phyloP scores from a whole-genome alignment of 1,140 invertebrate species.

The Bicyclus anynana region DNA sequence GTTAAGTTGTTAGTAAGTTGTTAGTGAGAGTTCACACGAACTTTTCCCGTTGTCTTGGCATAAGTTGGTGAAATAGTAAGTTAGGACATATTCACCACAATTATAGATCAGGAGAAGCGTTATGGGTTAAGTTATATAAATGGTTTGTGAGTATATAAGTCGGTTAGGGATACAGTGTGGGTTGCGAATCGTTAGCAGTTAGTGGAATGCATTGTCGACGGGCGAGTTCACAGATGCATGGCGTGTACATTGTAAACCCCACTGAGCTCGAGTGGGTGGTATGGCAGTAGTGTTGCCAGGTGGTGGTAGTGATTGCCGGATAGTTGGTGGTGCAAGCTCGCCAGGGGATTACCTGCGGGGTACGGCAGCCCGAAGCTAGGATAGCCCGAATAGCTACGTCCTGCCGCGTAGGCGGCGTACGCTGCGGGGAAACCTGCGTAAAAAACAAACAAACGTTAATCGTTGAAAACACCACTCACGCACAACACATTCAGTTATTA shows the following conservation, averaged over 20 bases:
- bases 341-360: conserved; percentile 94
- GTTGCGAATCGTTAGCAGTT: conserved; percentile 58
- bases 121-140: conserved; percentile 45
- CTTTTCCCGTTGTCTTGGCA: conserved; percentile 52
- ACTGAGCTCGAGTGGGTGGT: conserved; percentile 81
- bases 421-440: conserved; percentile 93
- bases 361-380: conserved; percentile 97
- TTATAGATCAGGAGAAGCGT: conserved; percentile 48
- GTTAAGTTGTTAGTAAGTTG: conserved; percentile 73
- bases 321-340: conserved; percentile 82
- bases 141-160: conserved; percentile 46
- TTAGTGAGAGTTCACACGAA: conserved; percentile 67
- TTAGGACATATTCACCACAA: conserved; percentile 58
- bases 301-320: conserved; percentile 83
- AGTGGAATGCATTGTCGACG: conserved; percentile 73
- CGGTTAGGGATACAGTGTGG: conserved; percentile 51
- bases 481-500: conserved; percentile 15
- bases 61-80: conserved; percentile 59
- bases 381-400: conserved; percentile 96
- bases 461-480: conserved; percentile 11
- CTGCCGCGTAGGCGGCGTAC: conserved; percentile 94
- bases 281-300: conserved; percentile 79
- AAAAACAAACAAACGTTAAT: conserved; percentile 68
- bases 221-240: conserved; percentile 88
- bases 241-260: conserved; percentile 84